Conservation (phyloP, 2,113 vertebrate species). For the Xenotilapia longispinis region DNA sequence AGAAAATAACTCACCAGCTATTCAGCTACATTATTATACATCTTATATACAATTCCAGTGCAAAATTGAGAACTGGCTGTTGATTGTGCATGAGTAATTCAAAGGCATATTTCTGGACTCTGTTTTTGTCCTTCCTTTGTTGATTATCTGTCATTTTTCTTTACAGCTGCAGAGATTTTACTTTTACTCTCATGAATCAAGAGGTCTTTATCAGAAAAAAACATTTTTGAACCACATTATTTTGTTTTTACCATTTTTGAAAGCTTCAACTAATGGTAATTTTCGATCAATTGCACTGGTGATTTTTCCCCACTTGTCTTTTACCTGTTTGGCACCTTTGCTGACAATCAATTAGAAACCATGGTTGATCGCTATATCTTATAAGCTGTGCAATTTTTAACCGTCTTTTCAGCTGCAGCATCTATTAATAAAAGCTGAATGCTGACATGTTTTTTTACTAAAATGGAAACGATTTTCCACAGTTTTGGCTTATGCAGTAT, state of each 20-base stretch:
- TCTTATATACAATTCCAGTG: background rate
- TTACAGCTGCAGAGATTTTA: background rate
- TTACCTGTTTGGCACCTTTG: background rate
- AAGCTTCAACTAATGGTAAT: background rate
- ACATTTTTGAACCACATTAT: background rate
- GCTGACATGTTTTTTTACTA: background rate
- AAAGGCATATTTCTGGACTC: background rate
- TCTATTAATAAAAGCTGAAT: background rate
- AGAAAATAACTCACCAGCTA: background rate
- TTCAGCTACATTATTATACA: background rate
- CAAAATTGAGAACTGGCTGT: background rate
- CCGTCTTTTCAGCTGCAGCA: background rate
- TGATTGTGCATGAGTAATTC: background rate
- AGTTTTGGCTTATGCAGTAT: background rate
- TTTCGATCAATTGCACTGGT: background rate
- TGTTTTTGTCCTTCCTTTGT: background rate
- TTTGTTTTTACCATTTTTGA: background rate
- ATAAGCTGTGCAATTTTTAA: background rate
- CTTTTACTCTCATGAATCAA: background rate
- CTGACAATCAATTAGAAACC: background rate
- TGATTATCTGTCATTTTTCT: background rate
- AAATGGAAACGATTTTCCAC: accelerated
- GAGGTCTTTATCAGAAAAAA: too few relatives aligned
- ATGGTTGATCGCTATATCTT: background rate
- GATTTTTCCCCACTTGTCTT: background rate